Evolutionary conservation across 2,797 vertebrate genomes (phyloP).

Genomic region (Chromis chromis): DNA sequence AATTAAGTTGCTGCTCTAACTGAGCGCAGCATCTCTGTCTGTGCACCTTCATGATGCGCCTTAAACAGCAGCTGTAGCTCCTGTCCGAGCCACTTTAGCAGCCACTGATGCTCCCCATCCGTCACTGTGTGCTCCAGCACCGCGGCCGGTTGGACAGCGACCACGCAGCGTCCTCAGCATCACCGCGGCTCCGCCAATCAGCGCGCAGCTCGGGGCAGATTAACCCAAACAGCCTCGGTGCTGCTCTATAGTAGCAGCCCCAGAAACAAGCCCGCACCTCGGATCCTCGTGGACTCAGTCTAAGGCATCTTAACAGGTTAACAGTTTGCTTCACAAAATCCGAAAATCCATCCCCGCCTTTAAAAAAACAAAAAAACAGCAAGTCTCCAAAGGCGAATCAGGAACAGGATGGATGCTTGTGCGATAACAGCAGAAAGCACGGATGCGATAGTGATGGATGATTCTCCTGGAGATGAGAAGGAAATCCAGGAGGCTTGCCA

Average conservation of each 20-base stretch:
- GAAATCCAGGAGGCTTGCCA: conserved; percentile 68
- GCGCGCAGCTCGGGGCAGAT: conserved; percentile 71
- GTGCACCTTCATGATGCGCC: conserved; percentile 5
- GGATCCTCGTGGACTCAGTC: conserved; percentile 57
- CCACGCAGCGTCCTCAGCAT: conserved; percentile 72
- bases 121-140: conserved; percentile 63
- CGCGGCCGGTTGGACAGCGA: conserved; percentile 79
- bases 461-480: conserved; percentile 72
- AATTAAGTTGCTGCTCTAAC: neutral
- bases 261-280: conserved; percentile 51
- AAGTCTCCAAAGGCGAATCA: neutral
- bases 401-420: conserved; percentile 77
- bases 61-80: conserved; percentile 38
- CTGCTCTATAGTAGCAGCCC: conserved; percentile 64
- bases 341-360: neutral
- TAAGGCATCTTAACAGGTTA: conserved; percentile 33
- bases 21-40: conserved; percentile 21
- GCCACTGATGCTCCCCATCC: conserved; percentile 18
- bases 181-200: conserved; percentile 81
- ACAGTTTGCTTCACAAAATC: neutral
- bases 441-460: conserved; percentile 82
- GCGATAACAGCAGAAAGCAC: conserved; percentile 77
- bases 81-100: conserved; percentile 33
- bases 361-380: too few species aligned
- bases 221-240: conserved; percentile 64